Percentiles rank a stretch among this genome's conserved stretches.
These are phyloP conservation scores for Pantherophis guttatus DNA, from an alignment of 2,113 vertebrate species.

Conservation along the genomic window DNA sequence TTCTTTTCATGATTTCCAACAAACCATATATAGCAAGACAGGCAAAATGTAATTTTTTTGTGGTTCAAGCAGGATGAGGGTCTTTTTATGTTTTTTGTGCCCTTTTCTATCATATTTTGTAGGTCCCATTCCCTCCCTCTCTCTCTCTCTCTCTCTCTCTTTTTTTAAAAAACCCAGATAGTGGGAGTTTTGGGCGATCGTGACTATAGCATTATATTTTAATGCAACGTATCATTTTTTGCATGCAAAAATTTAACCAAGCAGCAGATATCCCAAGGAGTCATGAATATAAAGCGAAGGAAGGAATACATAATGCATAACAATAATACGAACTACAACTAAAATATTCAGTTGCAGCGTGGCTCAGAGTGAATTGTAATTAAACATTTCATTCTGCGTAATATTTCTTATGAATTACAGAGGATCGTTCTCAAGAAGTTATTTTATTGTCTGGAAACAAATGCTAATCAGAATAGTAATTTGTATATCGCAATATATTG, in stretches of 20 bases:
- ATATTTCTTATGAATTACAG: not conserved
- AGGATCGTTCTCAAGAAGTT: not conserved
- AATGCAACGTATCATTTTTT: not conserved
- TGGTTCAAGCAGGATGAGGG: not conserved
- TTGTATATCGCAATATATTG: slow-evolving; percentile 19
- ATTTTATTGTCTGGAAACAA: slow-evolving; percentile 19
- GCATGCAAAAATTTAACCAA: not conserved
- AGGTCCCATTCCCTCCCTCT: not conserved
- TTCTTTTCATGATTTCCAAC: not conserved
- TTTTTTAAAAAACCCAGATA: not conserved
- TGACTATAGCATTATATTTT: not conserved
- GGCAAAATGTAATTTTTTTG: not conserved
- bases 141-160: no score
- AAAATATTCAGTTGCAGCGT: not conserved
- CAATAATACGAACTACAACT: not conserved
- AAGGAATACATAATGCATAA: slow-evolving; percentile 5
- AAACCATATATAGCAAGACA: not conserved
- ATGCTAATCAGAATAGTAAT: slow-evolving; percentile 6
- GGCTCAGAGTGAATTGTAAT: slow-evolving; percentile 6
- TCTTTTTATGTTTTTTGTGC: not conserved
- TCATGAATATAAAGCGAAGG: not conserved
- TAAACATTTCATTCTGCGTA: not conserved
- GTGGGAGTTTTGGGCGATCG: not conserved
- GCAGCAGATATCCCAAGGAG: not conserved
- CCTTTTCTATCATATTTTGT: not conserved